phyloP scores from a whole-genome alignment of 2,797 vertebrate genomes.

The Poecilia gillii region DNA sequence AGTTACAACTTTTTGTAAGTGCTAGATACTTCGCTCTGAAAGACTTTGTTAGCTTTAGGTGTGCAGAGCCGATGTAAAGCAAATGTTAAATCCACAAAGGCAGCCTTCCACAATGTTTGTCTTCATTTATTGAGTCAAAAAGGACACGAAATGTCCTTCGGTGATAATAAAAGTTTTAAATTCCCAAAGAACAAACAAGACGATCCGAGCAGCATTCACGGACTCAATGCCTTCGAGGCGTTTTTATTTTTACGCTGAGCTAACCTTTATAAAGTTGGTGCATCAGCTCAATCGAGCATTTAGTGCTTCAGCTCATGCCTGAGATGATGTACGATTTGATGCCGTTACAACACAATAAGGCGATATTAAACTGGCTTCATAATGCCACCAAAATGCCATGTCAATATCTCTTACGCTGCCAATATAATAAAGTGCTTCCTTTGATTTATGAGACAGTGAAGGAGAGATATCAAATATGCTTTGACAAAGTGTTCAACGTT shows the following conservation, averaged over 20 bases:
- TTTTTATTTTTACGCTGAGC: conserved; percentile 40
- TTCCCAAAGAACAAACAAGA: conserved; percentile 16
- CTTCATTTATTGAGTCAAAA: conserved; percentile 1
- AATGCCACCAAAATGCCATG: conserved; percentile 85
- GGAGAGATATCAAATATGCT: conserved; percentile 66
- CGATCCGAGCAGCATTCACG: conserved; percentile 4
- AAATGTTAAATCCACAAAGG: conserved; percentile 1
- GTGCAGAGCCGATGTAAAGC: not conserved
- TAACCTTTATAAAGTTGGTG: conserved; percentile 67
- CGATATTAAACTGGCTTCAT: conserved; percentile 80
- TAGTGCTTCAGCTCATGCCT: conserved; percentile 53
- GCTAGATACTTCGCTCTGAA: not conserved
- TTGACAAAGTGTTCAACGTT: conserved; percentile 68
- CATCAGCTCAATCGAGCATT: conserved; percentile 61
- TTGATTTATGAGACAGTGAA: conserved; percentile 74
- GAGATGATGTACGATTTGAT: conserved; percentile 75
- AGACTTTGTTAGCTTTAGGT: not conserved
- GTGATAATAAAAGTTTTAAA: conserved; percentile 17
- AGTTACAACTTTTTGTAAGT: not conserved
- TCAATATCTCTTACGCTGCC: conserved; percentile 71
- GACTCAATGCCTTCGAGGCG: conserved; percentile 6
- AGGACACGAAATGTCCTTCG: not conserved
- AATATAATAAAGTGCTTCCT: conserved; percentile 78
- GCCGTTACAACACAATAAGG: conserved; percentile 77
- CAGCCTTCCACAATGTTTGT: not conserved